Evolutionary conservation across 2,113 vertebrate species (phyloP).

Genomic region (Oceanodroma tethys): DNA sequence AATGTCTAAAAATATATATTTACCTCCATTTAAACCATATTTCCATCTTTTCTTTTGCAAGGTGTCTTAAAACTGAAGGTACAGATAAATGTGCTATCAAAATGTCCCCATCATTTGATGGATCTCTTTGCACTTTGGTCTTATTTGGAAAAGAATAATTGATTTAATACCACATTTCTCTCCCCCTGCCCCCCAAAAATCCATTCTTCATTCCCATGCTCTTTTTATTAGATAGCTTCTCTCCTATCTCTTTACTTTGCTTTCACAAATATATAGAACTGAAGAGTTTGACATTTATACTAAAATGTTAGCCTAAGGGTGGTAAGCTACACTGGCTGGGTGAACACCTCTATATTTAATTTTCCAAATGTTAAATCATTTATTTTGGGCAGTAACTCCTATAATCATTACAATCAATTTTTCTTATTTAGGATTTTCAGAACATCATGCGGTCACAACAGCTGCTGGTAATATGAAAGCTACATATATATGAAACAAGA

Average conservation of each 20-base stretch:
- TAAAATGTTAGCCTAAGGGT: neutral
- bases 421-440: neutral
- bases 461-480: neutral
- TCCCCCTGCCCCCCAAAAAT: accelerated
- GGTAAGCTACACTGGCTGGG: neutral
- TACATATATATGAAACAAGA: neutral
- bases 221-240: neutral
- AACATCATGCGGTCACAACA: neutral
- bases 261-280: neutral
- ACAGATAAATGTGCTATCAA: neutral
- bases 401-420: neutral
- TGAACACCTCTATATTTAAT: neutral
- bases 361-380: neutral
- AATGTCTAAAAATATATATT: neutral
- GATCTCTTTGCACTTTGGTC: neutral
- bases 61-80: neutral
- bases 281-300: neutral
- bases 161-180: neutral
- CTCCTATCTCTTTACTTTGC: neutral
- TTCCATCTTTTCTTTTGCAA: neutral
- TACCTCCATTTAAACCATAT: neutral
- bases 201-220: neutral
- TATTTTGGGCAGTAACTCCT: neutral
- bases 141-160: neutral
- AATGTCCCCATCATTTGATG: neutral